Conservation (phyloP, 2,888 invertebrate species). For the Norana najaformis region DNA sequence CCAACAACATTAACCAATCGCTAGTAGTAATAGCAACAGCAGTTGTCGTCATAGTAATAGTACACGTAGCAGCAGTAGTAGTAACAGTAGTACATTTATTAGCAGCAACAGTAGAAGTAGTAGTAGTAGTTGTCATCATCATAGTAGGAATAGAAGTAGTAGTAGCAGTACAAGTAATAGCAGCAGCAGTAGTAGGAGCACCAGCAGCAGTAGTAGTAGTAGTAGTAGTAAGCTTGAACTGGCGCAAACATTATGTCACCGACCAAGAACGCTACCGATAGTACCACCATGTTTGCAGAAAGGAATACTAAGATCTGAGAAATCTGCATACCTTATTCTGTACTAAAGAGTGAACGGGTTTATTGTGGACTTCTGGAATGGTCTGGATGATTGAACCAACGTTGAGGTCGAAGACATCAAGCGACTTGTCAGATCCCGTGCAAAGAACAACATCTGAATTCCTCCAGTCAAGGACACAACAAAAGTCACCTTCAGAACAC, state of each 20-base stretch:
- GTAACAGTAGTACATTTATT: no score
- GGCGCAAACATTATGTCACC: no score
- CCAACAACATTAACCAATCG: neutral
- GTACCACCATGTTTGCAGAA: no score
- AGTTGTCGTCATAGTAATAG: no score
- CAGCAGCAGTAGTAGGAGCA: no score
- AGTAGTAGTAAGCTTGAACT: no score
- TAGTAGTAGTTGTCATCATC: neutral
- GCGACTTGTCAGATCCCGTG: constrained; percentile 57
- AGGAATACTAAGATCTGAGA: no score
- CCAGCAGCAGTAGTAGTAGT: no score
- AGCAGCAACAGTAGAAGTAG: neutral
- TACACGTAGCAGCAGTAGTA: neutral
- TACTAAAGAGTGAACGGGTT: constrained; percentile 53
- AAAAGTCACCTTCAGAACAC: neutral
- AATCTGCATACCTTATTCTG: constrained; percentile 53
- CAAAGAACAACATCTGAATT: constrained; percentile 57
- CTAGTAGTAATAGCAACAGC: neutral
- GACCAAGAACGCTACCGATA: no score
- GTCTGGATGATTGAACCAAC: constrained; percentile 50
- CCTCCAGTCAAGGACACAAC: neutral
- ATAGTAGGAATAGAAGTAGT: neutral
- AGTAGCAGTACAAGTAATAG: neutral
- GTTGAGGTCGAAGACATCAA: constrained; percentile 61
- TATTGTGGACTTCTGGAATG: constrained; percentile 55